phyloP scores from a whole-genome alignment of 2,797 vertebrate genomes.

The Phalanger gymnotis region DNA sequence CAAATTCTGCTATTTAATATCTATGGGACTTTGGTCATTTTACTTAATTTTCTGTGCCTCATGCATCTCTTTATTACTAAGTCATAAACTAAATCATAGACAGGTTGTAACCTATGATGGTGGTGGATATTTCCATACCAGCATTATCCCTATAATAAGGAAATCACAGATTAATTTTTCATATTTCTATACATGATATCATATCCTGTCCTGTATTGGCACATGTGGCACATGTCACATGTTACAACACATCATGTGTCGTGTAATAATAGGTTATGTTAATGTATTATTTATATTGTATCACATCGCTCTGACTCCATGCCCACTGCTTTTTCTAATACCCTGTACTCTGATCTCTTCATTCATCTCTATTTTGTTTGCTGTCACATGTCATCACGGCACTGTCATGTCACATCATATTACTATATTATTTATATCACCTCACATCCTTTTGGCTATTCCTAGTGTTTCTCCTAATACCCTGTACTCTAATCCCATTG shows the following conservation, averaged over 20 bases:
- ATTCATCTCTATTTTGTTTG: too few relatives aligned
- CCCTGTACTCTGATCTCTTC: too few relatives aligned
- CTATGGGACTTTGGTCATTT: background rate
- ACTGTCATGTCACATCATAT: too few relatives aligned
- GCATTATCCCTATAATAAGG: background rate
- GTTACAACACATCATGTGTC: background rate
- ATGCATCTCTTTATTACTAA: background rate
- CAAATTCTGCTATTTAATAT: background rate
- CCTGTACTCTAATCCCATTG: too few relatives aligned
- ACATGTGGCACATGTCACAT: background rate
- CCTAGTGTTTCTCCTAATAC: too few relatives aligned
- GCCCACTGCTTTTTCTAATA: background rate
- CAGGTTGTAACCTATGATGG: background rate
- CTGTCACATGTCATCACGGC: background rate
- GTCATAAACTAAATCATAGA: background rate
- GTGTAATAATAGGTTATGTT: background rate
- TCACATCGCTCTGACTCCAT: background rate
- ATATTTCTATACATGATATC: background rate
- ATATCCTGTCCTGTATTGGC: background rate
- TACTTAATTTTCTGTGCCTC: background rate
- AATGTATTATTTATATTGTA: background rate
- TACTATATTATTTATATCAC: too few relatives aligned
- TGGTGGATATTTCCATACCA: background rate
- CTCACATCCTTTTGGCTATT: background rate
- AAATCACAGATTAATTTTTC: background rate